These are phyloP conservation scores for Onychomys arenicola DNA, from an alignment of 2,797 vertebrate species.

Conservation along the genomic window DNA sequence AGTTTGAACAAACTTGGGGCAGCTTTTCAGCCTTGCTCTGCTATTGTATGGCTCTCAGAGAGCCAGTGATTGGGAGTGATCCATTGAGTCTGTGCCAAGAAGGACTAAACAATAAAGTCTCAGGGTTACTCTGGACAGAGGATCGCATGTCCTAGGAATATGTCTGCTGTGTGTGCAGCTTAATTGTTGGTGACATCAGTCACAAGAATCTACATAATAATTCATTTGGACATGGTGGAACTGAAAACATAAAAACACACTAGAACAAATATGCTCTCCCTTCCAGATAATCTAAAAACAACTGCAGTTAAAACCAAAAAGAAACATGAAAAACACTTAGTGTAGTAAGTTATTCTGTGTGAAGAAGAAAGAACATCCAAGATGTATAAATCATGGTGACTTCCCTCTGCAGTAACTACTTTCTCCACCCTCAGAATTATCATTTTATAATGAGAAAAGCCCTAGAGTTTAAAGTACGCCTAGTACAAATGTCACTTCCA, in stretches of 20 bases:
- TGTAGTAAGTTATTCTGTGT: constrained; percentile 66
- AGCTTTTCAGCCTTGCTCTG: constrained; percentile 44
- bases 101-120: not conserved
- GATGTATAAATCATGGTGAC: constrained; percentile 80
- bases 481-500: constrained; percentile 86
- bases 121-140: not conserved
- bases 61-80: not conserved
- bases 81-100: not conserved
- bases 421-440: constrained; percentile 84
- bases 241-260: constrained; percentile 70
- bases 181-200: not conserved
- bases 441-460: constrained; percentile 85
- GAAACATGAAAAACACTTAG: constrained; percentile 59
- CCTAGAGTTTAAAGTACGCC: constrained; percentile 79
- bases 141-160: not conserved
- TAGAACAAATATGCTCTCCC: constrained; percentile 51
- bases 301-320: constrained; percentile 64
- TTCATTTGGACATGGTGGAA: constrained; percentile 43
- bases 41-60: constrained; percentile 55
- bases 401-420: constrained; percentile 77
- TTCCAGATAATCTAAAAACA: constrained; percentile 51
- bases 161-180: not conserved
- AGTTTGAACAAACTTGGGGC: not conserved
- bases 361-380: constrained; percentile 68
- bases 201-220: not conserved